phyloP scores from a whole-genome alignment of 35 echinoderm and acorn worm species.

The Apostichopus californicus region DNA sequence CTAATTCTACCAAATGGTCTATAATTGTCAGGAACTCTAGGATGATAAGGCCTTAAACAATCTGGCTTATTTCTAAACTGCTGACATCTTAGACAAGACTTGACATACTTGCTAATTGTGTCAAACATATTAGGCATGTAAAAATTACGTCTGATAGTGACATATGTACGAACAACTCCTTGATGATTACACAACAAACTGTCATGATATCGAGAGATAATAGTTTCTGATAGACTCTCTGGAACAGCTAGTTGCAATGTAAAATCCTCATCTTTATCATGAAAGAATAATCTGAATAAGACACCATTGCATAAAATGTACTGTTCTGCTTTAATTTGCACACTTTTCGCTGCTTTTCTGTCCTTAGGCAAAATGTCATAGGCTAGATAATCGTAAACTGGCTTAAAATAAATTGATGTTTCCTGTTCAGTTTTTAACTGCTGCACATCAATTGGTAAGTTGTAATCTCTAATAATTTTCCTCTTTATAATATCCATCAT shows the following conservation, averaged over 20 bases:
- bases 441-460: constrained; percentile 54
- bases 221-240: no score
- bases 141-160: constrained; percentile 27
- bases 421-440: neutral
- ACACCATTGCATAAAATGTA: no score
- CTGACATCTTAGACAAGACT: constrained; percentile 36
- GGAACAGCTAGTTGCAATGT: no score
- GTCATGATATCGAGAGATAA: no score
- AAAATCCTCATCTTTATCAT: no score
- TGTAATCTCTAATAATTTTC: constrained; percentile 65
- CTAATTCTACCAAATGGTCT: constrained; percentile 41
- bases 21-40: constrained; percentile 41
- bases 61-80: neutral
- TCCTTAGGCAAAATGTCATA: no score
- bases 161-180: neutral
- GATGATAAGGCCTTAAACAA: neutral
- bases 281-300: no score
- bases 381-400: no score
- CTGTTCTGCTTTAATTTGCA: no score
- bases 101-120: constrained; percentile 14
- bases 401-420: no score
- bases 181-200: no score
- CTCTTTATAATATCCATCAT: constrained; percentile 49
- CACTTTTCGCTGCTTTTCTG: no score
- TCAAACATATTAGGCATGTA: constrained; percentile 52